A percentile compares a stretch with the other conserved stretches of the same genome.
Conservation (phyloP, 2,888 invertebrate genomes). For the Diarsia mendica region DNA sequence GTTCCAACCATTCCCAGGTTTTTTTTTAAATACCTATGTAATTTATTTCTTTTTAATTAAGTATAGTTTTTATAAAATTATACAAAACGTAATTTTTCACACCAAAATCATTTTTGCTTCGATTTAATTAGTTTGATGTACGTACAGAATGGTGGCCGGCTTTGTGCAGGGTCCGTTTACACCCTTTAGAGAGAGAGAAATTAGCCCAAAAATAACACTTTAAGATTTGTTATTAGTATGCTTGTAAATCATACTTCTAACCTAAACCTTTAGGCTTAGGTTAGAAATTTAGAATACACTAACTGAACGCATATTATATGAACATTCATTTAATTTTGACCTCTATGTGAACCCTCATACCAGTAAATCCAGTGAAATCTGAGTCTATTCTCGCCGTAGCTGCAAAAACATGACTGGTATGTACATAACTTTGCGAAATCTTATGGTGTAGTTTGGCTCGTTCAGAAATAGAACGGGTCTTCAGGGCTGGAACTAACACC, state of each 20-base stretch:
- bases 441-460: slow-evolving; percentile 61
- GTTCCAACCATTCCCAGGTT: no score
- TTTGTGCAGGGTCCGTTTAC: no score
- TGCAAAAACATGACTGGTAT: slow-evolving; percentile 59
- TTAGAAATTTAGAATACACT: no score
- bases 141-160: no score
- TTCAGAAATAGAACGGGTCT: slow-evolving; percentile 60
- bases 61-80: no score
- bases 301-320: neutral
- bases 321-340: slow-evolving; percentile 19
- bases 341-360: slow-evolving; percentile 45
- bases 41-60: no score
- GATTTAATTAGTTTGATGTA: no score
- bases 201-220: neutral
- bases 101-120: no score
- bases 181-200: neutral
- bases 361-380: slow-evolving; percentile 44
- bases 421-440: slow-evolving; percentile 63
- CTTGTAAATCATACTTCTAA: neutral
- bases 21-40: no score
- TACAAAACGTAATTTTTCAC: no score
- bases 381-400: slow-evolving; percentile 60
- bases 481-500: slow-evolving; percentile 55
- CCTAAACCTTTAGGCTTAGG: no score
- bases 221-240: no score